A percentile compares a stretch with the other conserved stretches of the same genome.
phyloP scores from a whole-genome alignment of 1,140 invertebrate genomes.

The Trachymyrmex cornetzi region DNA sequence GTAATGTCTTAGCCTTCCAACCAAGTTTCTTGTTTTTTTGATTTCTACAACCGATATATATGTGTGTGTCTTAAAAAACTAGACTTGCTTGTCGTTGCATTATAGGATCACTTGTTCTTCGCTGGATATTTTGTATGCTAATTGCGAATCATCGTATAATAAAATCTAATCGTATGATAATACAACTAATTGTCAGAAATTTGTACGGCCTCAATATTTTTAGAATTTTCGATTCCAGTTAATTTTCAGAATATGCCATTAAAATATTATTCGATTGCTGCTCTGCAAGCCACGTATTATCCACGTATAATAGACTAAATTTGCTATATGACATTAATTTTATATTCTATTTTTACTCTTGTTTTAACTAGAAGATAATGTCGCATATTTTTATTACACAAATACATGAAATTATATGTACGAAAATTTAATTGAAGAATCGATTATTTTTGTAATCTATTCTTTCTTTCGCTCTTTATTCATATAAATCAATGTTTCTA shows the following conservation, averaged over 20 bases:
- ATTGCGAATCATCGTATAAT: background rate
- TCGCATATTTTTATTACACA: background rate
- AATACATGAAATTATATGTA: background rate
- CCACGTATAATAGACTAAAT: background rate
- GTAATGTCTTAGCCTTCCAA: background rate
- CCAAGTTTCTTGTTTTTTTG: background rate
- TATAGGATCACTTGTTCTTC: background rate
- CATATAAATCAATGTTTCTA: background rate
- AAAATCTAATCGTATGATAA: background rate
- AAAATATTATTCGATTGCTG: background rate
- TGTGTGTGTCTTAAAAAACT: background rate
- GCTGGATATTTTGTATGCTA: slow-evolving; percentile 2
- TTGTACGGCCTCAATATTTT: background rate
- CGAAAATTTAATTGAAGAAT: background rate
- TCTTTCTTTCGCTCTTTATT: background rate
- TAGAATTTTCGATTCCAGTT: background rate
- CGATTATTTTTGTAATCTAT: background rate
- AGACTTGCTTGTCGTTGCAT: background rate
- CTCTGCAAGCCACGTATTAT: background rate
- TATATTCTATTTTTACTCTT: background rate
- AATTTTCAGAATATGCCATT: background rate
- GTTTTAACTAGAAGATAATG: background rate
- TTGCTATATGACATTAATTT: too few relatives aligned
- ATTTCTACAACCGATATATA: background rate
- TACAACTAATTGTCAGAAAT: background rate